Evolutionary conservation across 2,797 vertebrate species (phyloP).

Genomic region (Paramormyrops hopkinsi): DNA sequence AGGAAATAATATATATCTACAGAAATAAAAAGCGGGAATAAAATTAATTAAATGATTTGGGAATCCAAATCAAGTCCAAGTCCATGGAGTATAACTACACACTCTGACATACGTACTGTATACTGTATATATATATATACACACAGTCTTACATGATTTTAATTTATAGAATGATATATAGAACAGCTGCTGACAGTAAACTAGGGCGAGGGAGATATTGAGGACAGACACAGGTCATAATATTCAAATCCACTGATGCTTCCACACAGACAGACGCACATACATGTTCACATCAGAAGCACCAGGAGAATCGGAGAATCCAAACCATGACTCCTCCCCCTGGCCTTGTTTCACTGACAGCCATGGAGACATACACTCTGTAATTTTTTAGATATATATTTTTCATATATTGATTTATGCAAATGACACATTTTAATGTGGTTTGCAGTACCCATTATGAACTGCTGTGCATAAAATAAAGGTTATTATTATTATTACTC

Average conservation of each 20-base stretch:
- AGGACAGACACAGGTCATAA: neutral
- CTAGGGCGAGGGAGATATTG: neutral
- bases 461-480: neutral
- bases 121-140: neutral
- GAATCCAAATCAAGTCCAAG: neutral
- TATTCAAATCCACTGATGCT: neutral
- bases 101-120: neutral
- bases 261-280: neutral
- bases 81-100: neutral
- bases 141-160: neutral
- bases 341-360: neutral
- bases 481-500: neutral
- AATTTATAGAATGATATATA: neutral
- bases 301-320: neutral
- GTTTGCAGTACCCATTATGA: neutral
- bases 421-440: neutral
- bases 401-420: neutral
- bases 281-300: neutral
- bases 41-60: slow-evolving; percentile 4
- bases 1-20: neutral
- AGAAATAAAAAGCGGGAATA: neutral
- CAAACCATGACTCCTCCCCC: no score
- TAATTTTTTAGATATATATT: neutral
- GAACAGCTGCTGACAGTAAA: neutral
- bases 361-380: neutral